A percentile compares a stretch with the other conserved stretches of the same genome.
Evolutionary conservation across 2,797 vertebrate genomes (phyloP).

Genomic region (Sebastes cheni): DNA sequence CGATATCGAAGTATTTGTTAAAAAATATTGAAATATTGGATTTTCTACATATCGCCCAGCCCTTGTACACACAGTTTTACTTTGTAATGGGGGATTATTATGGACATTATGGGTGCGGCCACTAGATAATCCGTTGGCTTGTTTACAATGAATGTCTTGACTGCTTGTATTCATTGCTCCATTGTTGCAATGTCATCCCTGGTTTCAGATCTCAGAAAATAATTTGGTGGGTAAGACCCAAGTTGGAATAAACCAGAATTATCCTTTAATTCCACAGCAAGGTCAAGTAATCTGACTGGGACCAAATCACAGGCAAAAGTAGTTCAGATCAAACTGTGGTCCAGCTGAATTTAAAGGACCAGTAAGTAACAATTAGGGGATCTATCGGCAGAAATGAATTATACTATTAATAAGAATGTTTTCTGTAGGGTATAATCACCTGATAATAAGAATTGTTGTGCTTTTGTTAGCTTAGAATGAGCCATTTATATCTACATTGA

Average conservation of each 20-base stretch:
- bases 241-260: neutral
- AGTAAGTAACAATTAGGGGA: no score
- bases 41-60: no score
- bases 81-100: neutral
- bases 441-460: no score
- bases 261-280: neutral
- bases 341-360: neutral
- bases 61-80: neutral
- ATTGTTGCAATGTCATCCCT: neutral
- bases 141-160: neutral
- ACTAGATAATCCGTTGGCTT: neutral
- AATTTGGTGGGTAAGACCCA: neutral
- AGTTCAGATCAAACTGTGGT: neutral
- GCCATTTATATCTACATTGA: no score
- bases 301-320: neutral
- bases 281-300: neutral
- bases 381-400: no score
- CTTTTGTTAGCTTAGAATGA: no score
- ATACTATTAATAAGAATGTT: no score
- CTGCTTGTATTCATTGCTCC: neutral
- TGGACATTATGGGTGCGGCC: no score
- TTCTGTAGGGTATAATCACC: no score
- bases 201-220: neutral
- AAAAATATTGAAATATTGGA: no score
- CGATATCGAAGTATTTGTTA: no score